Evolutionary conservation across 2,797 vertebrate genomes (phyloP), one percentile per base, ranked within the genome.

Genomic region (Poliocrania exsul): DNA sequence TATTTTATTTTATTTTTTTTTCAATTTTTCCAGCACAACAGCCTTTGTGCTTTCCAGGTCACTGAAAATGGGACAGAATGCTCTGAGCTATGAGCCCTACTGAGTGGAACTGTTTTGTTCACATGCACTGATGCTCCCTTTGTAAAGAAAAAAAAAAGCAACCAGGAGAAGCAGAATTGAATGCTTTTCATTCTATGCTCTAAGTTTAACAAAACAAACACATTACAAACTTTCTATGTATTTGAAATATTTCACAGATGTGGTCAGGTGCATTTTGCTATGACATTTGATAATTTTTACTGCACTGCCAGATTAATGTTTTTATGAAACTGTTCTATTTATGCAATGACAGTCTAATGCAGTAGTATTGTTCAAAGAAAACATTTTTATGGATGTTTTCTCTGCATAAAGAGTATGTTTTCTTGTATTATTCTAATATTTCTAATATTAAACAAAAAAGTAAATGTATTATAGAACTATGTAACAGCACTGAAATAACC

Each of bases 21-120:
- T 3, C 3, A 17, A 2, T 37, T 78, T 86, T 80, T 89, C 49
- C 64, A 81, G n/a, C 31, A 93, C 74, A 74, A 16, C 50, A 86
- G 51, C 42, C 54, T 88, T 91, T 53, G 18, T 94, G 64, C 40
- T 97, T 98, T 97, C 81, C 95, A 97, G 96, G 94, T 97, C 96
- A 97, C 71, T 95, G 86, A 94, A 97, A 97, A 96, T 73, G 88
- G 91, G 80, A 95, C 92, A 94, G 81, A 96, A 95, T 81, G 93
- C 93, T 97, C 74, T 95, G 75, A 97, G 96, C 91, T 94, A 83
- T 91, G 67, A 94, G 84, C 64, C 94, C 81, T 95, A 80, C 93
- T 92, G 80, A 96, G 89, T 95, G 86, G 69, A 97, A 92, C 58
- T 71, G 40, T 89, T 96, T 95, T 96, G 81, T 96, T 97, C 95